Percentiles rank a stretch among this genome's conserved stretches.
These are phyloP conservation scores for Scaptomyza parva DNA, from an alignment of 2,888 invertebrate species.

Conservation along the genomic window DNA sequence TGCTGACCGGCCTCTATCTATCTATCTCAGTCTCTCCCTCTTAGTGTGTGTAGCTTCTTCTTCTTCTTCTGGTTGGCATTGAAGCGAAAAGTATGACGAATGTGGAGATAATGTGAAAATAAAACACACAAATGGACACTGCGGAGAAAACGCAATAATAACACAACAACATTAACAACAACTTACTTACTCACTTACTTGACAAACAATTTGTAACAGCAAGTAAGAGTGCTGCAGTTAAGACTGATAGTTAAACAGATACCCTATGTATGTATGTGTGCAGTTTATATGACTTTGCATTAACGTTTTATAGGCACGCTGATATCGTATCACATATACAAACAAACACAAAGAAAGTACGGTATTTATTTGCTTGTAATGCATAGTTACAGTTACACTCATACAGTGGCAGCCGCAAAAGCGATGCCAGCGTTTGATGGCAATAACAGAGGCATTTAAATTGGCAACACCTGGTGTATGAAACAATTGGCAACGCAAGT, in stretches of 20 bases:
- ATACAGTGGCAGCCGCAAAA: constrained; percentile 48
- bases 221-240: neutral
- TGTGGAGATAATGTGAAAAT: constrained; percentile 62
- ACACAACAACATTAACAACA: constrained; percentile 3
- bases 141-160: constrained; percentile 38
- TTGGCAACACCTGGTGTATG: constrained; percentile 72
- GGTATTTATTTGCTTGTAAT: constrained; percentile 22
- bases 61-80: constrained; percentile 43
- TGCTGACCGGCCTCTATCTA: constrained; percentile 6
- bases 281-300: neutral
- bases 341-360: neutral
- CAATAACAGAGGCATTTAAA: constrained; percentile 69
- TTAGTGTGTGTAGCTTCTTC: neutral
- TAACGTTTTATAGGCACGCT: too few species aligned
- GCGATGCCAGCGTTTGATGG: constrained; percentile 33
- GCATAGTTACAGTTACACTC: constrained; percentile 16
- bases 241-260: neutral
- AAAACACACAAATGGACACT: constrained; percentile 30
- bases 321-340: too few species aligned
- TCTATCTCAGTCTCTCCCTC: neutral
- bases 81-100: constrained; percentile 71
- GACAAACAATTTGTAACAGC: constrained; percentile 15
- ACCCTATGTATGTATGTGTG: neutral
- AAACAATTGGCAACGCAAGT: constrained; percentile 54
- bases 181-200: constrained; percentile 8